phyloP scores from a whole-genome alignment of 2,888 invertebrate genomes.

The Stenotaenia linearis region DNA sequence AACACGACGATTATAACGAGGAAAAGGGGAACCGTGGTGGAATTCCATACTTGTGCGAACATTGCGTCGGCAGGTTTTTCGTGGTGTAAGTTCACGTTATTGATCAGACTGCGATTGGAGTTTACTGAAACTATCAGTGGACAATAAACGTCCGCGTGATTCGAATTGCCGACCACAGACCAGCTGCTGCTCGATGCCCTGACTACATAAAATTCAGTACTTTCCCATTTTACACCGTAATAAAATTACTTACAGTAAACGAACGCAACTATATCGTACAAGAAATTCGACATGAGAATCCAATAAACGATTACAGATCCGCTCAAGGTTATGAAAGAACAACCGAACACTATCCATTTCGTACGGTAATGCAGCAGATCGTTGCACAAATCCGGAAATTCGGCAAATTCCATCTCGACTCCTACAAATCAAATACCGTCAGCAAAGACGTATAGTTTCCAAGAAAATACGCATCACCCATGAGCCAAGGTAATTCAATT shows the following conservation, averaged over 20 bases:
- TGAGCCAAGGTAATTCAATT: slow-evolving; percentile 55
- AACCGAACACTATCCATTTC: slow-evolving; percentile 49
- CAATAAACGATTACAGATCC: slow-evolving; percentile 87
- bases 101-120: background rate
- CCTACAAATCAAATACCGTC: slow-evolving; percentile 46
- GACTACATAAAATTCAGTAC: too few relatives aligned
- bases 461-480: slow-evolving; percentile 41
- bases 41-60: background rate
- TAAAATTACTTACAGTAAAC: slow-evolving; percentile 46
- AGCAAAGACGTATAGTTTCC: background rate
- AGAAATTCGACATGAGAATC: slow-evolving; percentile 87
- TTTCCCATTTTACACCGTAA: too few relatives aligned
- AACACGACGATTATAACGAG: slow-evolving; percentile 71
- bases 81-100: background rate
- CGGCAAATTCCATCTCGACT: slow-evolving; percentile 53
- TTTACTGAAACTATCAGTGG: background rate
- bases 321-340: slow-evolving; percentile 71
- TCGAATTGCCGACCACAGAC: slow-evolving; percentile 45
- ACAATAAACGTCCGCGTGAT: background rate
- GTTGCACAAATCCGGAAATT: slow-evolving; percentile 74
- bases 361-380: slow-evolving; percentile 58
- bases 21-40: slow-evolving; percentile 62
- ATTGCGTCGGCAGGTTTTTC: background rate
- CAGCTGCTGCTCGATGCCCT: background rate
- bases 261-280: slow-evolving; percentile 79